phyloP scores from a whole-genome alignment of 2,888 invertebrate species.

The Trachelus troglodyta region DNA sequence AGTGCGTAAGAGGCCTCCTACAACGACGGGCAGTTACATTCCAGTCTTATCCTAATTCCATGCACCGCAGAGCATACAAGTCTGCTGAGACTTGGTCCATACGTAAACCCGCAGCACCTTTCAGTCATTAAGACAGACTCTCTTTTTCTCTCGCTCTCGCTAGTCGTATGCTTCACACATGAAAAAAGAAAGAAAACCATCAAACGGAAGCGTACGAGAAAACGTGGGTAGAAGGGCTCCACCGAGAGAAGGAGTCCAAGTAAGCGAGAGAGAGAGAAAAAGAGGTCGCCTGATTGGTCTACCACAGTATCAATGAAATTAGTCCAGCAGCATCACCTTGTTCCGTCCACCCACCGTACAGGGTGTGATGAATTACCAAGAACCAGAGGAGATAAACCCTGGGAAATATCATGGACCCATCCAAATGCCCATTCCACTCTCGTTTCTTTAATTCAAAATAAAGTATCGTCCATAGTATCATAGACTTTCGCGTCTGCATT shows the following conservation, averaged over 20 bases:
- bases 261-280: neutral
- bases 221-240: neutral
- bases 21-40: constrained; percentile 18
- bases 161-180: neutral
- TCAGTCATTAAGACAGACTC: neutral
- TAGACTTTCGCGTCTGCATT: constrained; percentile 2
- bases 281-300: constrained; percentile 14
- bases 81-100: neutral
- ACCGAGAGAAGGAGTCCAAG: neutral
- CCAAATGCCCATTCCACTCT: neutral
- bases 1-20: neutral
- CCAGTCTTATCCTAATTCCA: constrained; percentile 38
- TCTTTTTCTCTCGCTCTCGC: neutral
- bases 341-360: constrained; percentile 18
- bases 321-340: constrained; percentile 16
- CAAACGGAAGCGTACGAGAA: neutral
- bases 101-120: neutral
- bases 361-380: constrained; percentile 20
- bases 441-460: neutral
- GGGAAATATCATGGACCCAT: neutral
- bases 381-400: constrained; percentile 17
- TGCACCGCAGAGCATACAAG: constrained; percentile 7
- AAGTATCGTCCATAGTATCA: constrained; percentile 19
- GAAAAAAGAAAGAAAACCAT: neutral
- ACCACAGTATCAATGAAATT: constrained; percentile 21